Evolutionary conservation across 2,888 invertebrate species (phyloP).

Genomic region (Ophion ventricosus): DNA sequence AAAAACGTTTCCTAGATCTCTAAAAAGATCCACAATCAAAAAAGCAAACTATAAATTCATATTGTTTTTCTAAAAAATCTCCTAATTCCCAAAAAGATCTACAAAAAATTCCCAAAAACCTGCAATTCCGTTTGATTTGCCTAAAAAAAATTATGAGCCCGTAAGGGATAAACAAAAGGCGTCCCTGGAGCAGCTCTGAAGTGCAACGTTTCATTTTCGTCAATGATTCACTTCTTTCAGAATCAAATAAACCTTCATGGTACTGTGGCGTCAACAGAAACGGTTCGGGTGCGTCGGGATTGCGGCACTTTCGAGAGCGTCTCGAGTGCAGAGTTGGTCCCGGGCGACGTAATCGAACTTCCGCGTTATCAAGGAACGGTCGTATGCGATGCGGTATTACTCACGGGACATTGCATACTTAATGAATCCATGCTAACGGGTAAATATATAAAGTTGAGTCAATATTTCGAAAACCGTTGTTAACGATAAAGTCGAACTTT

Average conservation of each 20-base stretch:
- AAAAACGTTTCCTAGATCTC: background rate
- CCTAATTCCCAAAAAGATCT: background rate
- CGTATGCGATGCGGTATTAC: constrained; percentile 93
- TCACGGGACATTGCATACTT: constrained; percentile 95
- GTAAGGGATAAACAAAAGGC: background rate
- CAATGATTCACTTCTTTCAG: constrained; percentile 72
- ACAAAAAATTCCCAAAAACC: background rate
- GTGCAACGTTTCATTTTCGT: constrained; percentile 1
- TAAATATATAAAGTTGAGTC: constrained; percentile 76
- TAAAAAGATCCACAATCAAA: background rate
- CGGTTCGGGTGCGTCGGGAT: constrained; percentile 84
- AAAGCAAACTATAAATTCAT: background rate
- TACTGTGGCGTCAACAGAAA: constrained; percentile 83
- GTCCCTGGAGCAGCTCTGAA: background rate
- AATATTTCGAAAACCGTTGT: background rate
- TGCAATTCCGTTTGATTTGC: background rate
- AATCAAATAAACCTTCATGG: constrained; percentile 83
- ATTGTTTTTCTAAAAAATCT: background rate
- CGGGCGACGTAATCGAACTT: constrained; percentile 93
- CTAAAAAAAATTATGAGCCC: background rate
- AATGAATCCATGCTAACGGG: constrained; percentile 98
- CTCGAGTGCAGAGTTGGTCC: constrained; percentile 89
- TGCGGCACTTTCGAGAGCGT: constrained; percentile 82
- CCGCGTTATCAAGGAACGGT: constrained; percentile 91
- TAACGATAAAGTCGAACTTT: background rate